Conservation (phyloP, 2,797 vertebrate species). For the Schizopygopsis malacanthus region DNA sequence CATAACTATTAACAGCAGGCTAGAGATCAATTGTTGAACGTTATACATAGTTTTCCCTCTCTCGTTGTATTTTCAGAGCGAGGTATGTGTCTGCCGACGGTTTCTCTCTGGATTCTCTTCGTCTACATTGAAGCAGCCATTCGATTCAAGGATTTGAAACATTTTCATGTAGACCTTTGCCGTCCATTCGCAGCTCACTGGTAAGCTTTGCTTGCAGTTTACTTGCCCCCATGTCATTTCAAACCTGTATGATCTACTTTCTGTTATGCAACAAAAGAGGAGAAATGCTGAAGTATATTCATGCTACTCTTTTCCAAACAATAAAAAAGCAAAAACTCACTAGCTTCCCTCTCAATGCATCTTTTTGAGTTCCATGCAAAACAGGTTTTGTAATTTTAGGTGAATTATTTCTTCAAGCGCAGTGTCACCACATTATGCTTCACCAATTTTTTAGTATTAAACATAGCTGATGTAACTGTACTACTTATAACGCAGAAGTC, state of each 20-base stretch:
- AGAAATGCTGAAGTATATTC: not conserved
- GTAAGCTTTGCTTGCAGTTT: conserved; percentile 71
- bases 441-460: not conserved
- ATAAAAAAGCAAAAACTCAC: not conserved
- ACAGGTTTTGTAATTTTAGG: not conserved
- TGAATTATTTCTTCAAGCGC: not conserved
- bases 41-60: not conserved
- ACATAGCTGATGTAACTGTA: not conserved
- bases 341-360: not conserved
- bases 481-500: not conserved
- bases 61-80: conserved; percentile 79
- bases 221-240: not conserved
- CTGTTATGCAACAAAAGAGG: not conserved
- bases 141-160: conserved; percentile 99
- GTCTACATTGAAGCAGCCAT: conserved; percentile 99
- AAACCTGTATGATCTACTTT: not conserved
- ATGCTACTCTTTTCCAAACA: not conserved
- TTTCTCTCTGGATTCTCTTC: conserved; percentile 98
- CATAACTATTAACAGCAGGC: not conserved
- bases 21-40: not conserved
- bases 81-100: conserved; percentile 96
- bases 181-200: conserved; percentile 98
- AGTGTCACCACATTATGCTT: not conserved
- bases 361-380: not conserved
- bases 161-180: conserved; percentile 98